Conservation (phyloP, 2,888 invertebrate genomes). For the Apotomis capreana region DNA sequence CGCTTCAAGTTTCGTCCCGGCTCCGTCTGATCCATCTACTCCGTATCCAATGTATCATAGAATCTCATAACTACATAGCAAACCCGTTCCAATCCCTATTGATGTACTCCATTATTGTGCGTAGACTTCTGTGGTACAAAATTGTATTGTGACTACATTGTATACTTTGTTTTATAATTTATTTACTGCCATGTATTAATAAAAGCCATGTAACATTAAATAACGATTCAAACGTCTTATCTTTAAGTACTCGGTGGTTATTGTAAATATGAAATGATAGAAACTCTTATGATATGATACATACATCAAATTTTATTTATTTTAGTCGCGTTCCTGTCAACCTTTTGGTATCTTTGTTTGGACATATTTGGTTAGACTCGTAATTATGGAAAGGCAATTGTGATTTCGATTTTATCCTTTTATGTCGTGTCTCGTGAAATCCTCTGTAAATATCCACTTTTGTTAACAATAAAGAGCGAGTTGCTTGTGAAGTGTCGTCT, state of each 20-base stretch:
- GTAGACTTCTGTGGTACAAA: conserved; percentile 35
- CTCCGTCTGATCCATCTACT: conserved; percentile 74
- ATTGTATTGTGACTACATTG: conserved; percentile 12
- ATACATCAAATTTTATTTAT: conserved; percentile 49
- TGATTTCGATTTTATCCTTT: conserved; percentile 24
- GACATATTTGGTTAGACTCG: conserved; percentile 30
- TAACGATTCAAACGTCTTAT: conserved; percentile 5
- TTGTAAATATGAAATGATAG: conserved; percentile 48
- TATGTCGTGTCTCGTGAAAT: conserved; percentile 37
- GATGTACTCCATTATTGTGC: conserved; percentile 33
- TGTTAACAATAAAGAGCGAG: conserved; percentile 50
- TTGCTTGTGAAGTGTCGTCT: conserved; percentile 50
- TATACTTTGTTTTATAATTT: conserved; percentile 40
- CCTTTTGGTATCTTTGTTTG: conserved; percentile 51
- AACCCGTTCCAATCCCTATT: conserved; percentile 35
- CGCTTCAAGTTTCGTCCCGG: conserved; percentile 44
- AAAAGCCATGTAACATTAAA: conserved; percentile 39
- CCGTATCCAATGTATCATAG: conserved; percentile 60
- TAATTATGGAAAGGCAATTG: conserved; percentile 9
- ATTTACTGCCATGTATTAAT: conserved; percentile 52
- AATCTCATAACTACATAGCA: conserved; percentile 57
- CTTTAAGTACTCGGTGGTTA: conserved; percentile 31
- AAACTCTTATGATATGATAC: conserved; percentile 40
- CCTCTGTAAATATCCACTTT: conserved; percentile 62
- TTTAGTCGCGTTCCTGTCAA: conserved; percentile 45